phyloP scores from a whole-genome alignment of 2,113 vertebrate species.

The Marmota monax region DNA sequence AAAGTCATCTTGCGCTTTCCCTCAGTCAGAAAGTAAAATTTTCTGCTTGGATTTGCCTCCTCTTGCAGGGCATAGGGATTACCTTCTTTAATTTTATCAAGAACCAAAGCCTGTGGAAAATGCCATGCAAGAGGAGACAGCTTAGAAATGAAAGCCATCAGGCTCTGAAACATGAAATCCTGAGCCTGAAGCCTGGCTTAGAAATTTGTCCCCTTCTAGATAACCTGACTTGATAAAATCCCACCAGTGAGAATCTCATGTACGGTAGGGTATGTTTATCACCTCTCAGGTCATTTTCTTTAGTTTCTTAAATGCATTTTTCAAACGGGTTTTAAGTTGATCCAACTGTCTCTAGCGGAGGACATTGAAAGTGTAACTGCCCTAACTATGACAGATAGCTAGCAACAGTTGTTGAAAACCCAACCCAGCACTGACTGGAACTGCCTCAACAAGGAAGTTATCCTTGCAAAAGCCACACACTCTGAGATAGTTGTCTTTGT shows the following conservation, averaged over 20 bases:
- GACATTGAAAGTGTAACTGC: slow-evolving; percentile 71
- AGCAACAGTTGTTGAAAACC: slow-evolving; percentile 82
- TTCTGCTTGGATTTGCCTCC: background rate
- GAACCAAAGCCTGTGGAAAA: background rate
- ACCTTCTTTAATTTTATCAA: slow-evolving; percentile 17
- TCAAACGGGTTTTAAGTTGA: slow-evolving; percentile 81
- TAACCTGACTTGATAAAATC: slow-evolving; percentile 68
- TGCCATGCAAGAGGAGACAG: slow-evolving; percentile 31
- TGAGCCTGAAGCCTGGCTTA: slow-evolving; percentile 52
- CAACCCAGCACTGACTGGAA: background rate
- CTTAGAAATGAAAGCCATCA: slow-evolving; percentile 50
- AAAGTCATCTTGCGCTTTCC: background rate
- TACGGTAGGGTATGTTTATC: slow-evolving; percentile 55
- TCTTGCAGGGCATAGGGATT: background rate
- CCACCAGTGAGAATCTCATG: slow-evolving; percentile 53
- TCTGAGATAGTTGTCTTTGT: slow-evolving; percentile 47
- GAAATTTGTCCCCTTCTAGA: slow-evolving; percentile 19
- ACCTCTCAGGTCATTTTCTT: slow-evolving; percentile 82
- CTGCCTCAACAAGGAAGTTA: slow-evolving; percentile 59
- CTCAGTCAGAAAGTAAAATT: background rate
- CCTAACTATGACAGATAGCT: slow-evolving; percentile 77
- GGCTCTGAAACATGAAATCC: slow-evolving; percentile 62
- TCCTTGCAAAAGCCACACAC: slow-evolving; percentile 54
- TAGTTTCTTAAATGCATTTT: slow-evolving; percentile 80
- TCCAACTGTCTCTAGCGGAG: slow-evolving; percentile 78